A percentile compares a stretch with the other conserved stretches of the same genome.
Conservation (phyloP, 2,888 invertebrate species). For the Torymus texanus region DNA sequence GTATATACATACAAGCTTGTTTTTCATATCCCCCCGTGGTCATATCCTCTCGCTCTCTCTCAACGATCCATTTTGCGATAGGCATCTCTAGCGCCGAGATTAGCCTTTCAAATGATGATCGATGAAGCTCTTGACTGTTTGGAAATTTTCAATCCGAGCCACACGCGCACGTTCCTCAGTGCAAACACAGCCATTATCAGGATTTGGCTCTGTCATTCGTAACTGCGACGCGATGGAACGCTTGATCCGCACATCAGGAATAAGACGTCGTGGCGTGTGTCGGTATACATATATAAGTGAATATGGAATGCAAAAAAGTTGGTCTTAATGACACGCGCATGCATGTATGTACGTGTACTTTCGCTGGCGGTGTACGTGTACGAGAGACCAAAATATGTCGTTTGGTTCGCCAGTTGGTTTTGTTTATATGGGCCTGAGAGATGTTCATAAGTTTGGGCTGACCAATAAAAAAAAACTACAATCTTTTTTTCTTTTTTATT, state of each 20-base stretch:
- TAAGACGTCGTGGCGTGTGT: constrained; percentile 8
- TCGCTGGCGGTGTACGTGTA: no score
- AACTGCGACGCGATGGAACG: neutral
- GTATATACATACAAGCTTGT: neutral
- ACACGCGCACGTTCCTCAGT: constrained; percentile 11
- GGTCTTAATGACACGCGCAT: no score
- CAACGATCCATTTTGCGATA: constrained; percentile 52
- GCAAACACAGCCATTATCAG: constrained; percentile 50
- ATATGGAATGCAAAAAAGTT: no score
- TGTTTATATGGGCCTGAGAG: no score
- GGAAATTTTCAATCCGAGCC: constrained; percentile 46
- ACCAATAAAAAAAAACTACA: no score
- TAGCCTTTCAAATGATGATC: constrained; percentile 55
- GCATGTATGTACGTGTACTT: no score
- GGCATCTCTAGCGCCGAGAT: constrained; percentile 34
- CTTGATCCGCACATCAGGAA: neutral
- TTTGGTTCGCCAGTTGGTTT: no score
- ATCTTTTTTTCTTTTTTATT: no score
- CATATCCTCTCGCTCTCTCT: neutral
- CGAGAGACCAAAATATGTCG: no score
- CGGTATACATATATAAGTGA: no score
- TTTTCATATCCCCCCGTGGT: constrained; percentile 19
- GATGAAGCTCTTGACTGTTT: constrained; percentile 48
- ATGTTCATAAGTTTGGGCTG: no score
- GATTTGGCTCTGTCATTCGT: constrained; percentile 29